Percentiles rank a stretch among this genome's conserved stretches.
Conservation (phyloP, 2,113 vertebrate genomes). For the Dissostichus mawsoni region DNA sequence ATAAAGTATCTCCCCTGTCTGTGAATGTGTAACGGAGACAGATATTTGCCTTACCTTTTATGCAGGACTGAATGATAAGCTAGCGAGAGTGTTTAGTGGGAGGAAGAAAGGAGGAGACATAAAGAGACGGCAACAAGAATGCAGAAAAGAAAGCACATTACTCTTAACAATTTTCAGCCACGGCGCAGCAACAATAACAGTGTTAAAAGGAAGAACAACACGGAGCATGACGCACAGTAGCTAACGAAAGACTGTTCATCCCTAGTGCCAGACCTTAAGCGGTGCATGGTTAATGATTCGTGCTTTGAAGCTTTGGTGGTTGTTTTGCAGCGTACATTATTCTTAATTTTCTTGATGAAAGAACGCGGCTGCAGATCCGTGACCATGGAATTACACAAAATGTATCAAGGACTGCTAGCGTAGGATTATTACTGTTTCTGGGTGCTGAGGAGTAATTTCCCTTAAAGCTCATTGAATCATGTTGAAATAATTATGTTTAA, state of each 20-base stretch:
- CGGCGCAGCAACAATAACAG: constrained; percentile 47
- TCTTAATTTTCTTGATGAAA: constrained; percentile 69
- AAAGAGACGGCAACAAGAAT: constrained; percentile 26
- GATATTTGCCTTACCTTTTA: constrained; percentile 79
- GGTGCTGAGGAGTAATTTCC: constrained; percentile 57
- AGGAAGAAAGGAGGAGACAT: constrained; percentile 23
- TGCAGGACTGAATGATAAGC: constrained; percentile 67
- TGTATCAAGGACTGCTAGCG: constrained; percentile 41
- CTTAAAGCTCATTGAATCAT: constrained; percentile 68
- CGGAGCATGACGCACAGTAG: constrained; percentile 37
- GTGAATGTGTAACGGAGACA: constrained; percentile 74
- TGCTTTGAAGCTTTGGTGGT: constrained; percentile 43
- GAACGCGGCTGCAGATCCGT: constrained; percentile 34
- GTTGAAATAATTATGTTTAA: constrained; percentile 65
- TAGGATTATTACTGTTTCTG: constrained; percentile 59
- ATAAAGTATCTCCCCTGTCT: constrained; percentile 29
- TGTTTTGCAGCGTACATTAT: constrained; percentile 58
- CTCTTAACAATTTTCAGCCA: constrained; percentile 12
- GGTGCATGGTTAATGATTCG: constrained; percentile 52
- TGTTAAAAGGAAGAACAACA: constrained; percentile 53
- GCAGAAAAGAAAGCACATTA: constrained; percentile 74
- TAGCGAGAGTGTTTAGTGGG: constrained; percentile 4
- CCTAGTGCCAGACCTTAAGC: constrained; percentile 49
- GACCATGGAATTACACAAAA: constrained; percentile 63
- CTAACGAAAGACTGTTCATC: constrained; percentile 61